Conservation (phyloP, 2,797 vertebrate species). For the Hippoglossus hippoglossus region DNA sequence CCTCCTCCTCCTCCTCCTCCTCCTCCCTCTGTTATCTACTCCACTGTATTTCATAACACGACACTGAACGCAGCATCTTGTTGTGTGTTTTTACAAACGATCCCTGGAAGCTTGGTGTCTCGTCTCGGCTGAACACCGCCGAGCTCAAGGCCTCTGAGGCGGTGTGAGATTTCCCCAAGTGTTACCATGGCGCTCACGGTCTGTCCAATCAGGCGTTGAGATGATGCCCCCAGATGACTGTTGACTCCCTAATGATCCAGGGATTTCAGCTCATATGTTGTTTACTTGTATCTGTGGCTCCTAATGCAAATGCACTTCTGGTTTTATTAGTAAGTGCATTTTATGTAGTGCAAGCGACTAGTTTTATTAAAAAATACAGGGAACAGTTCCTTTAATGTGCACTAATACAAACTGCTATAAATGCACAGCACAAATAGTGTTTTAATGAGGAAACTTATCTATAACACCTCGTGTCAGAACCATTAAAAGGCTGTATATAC, state of each 20-base stretch:
- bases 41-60: not conserved
- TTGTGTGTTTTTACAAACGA: not conserved
- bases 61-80: not conserved
- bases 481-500: not conserved
- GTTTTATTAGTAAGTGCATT: too few species aligned
- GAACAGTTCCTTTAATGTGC: not conserved
- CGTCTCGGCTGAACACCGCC: constrained; percentile 2
- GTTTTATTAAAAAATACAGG: not conserved
- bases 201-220: constrained; percentile 39
- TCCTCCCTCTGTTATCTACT: not conserved
- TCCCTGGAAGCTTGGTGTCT: constrained; percentile 8
- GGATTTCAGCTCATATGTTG: constrained; percentile 28
- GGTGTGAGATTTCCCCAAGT: constrained; percentile 18
- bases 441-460: not conserved
- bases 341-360: not conserved
- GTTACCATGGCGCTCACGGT: constrained; percentile 52
- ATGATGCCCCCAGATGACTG: constrained; percentile 38
- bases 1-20: not conserved
- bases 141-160: constrained; percentile 25
- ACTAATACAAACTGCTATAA: constrained; percentile 1
- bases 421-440: not conserved
- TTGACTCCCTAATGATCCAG: constrained; percentile 19
- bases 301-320: not conserved
- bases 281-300: not conserved
- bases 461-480: not conserved